These are phyloP conservation scores for Vanessa tameamea DNA, from an alignment of 1,140 invertebrate genomes.

Conservation along the genomic window DNA sequence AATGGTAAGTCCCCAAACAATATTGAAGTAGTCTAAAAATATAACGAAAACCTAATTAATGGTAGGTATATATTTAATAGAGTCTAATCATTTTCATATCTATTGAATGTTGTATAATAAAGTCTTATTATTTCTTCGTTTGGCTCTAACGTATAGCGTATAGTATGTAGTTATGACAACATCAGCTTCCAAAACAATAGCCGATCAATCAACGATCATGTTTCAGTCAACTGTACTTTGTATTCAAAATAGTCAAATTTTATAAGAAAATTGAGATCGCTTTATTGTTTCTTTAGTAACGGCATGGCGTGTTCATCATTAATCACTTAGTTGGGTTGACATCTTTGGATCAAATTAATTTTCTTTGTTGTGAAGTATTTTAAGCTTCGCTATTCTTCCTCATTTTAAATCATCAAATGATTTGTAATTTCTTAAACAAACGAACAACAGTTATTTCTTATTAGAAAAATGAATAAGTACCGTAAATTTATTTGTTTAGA, in stretches of 20 bases:
- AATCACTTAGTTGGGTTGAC: constrained; percentile 27
- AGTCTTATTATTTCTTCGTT: not conserved
- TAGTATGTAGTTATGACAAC: no score
- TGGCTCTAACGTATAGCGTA: no score
- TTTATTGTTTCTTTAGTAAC: constrained; percentile 31
- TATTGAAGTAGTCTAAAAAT: no score
- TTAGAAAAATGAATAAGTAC: not conserved
- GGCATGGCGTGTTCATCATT: constrained; percentile 18
- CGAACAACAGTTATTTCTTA: not conserved
- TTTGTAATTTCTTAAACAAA: not conserved
- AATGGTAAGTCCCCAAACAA: no score
- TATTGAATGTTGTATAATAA: not conserved
- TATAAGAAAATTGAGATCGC: constrained; percentile 28
- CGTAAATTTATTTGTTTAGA: no score
- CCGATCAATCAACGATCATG: constrained; percentile 7
- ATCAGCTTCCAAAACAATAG: not conserved
- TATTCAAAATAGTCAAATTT: constrained; percentile 22
- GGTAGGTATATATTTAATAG: no score
- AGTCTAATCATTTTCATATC: no score
- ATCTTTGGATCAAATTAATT: constrained; percentile 22
- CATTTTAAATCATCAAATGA: constrained; percentile 1
- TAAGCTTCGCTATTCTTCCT: not conserved
- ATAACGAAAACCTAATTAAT: no score
- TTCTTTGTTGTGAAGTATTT: constrained; percentile 18
- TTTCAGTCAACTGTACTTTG: constrained; percentile 15